Percentiles rank a stretch among this genome's conserved stretches.
Evolutionary conservation across 2,113 vertebrate genomes (phyloP).

Genomic region (Ophthalmolycus amberensis): DNA sequence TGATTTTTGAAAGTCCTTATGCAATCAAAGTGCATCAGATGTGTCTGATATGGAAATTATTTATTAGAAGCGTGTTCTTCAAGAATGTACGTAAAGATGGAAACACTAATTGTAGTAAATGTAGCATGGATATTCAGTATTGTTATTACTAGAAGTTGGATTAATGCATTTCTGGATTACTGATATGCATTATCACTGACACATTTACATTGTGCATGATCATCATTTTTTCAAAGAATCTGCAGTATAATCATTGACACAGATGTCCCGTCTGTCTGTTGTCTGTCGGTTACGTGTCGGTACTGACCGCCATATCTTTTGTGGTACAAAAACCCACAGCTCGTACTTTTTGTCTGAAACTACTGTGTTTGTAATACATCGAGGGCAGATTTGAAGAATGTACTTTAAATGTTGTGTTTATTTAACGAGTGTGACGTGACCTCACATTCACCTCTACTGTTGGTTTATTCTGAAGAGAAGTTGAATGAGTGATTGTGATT

Average conservation of each 20-base stretch:
- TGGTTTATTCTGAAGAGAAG: slow-evolving; percentile 54
- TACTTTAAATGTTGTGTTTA: slow-evolving; percentile 35
- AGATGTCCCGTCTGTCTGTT: slow-evolving; percentile 48
- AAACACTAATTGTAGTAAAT: slow-evolving; percentile 48
- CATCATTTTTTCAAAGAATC: slow-evolving; percentile 23
- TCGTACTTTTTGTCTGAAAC: slow-evolving; percentile 5
- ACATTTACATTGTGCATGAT: slow-evolving; percentile 44
- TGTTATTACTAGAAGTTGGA: slow-evolving; percentile 19
- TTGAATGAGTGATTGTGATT: background rate
- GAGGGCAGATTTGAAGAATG: slow-evolving; percentile 53
- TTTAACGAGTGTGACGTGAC: slow-evolving; percentile 25
- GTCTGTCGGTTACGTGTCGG: background rate
- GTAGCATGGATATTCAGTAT: slow-evolving; percentile 54
- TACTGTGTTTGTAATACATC: slow-evolving; percentile 12
- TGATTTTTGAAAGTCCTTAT: slow-evolving; percentile 55
- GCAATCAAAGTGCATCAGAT: slow-evolving; percentile 73
- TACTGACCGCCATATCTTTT: slow-evolving; percentile 25
- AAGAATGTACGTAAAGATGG: slow-evolving; percentile 60
- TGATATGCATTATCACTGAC: slow-evolving; percentile 28
- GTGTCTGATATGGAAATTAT: slow-evolving; percentile 60
- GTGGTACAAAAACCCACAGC: background rate
- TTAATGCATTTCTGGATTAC: slow-evolving; percentile 35
- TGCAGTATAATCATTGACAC: slow-evolving; percentile 12
- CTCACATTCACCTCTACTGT: slow-evolving; percentile 25
- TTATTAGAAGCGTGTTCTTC: slow-evolving; percentile 63